Evolutionary conservation across 1,140 invertebrate genomes (phyloP).

Genomic region (Procambarus virginalis): DNA sequence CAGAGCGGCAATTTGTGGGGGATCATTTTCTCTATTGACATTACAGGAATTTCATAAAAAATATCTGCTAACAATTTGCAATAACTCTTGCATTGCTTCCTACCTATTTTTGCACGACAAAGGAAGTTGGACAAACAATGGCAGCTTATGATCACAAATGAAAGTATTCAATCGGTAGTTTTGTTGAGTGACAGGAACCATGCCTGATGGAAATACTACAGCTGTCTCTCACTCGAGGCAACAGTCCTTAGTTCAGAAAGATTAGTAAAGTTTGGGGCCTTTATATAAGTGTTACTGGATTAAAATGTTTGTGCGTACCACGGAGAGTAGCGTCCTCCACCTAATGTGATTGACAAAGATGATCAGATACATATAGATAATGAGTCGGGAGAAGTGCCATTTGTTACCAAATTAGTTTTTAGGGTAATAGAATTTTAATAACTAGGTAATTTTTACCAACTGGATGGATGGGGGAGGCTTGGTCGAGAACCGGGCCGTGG

Average conservation of each 20-base stretch:
- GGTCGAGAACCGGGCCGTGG: no score
- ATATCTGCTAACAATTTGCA: background rate
- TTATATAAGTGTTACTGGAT: background rate
- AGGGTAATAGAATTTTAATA: background rate
- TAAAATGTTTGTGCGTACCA: background rate
- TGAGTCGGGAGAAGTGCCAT: background rate
- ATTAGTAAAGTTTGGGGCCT: background rate
- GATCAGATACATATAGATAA: background rate
- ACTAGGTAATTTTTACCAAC: no score
- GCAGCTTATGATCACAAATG: background rate
- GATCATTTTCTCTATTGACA: background rate
- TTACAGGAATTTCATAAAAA: background rate
- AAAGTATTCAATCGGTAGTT: background rate
- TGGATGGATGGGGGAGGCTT: no score
- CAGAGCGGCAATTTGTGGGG: background rate
- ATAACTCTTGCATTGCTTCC: background rate
- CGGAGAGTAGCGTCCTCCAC: background rate
- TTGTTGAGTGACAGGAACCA: background rate
- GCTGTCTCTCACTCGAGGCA: no score
- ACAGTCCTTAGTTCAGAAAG: no score
- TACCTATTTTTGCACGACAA: background rate
- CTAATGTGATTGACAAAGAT: background rate
- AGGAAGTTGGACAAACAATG: background rate
- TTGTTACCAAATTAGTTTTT: background rate
- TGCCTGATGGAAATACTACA: background rate